phyloP scores from a whole-genome alignment of 37 sponge, comb jelly and placozoan genomes.

The Dysidea cf. avara region DNA sequence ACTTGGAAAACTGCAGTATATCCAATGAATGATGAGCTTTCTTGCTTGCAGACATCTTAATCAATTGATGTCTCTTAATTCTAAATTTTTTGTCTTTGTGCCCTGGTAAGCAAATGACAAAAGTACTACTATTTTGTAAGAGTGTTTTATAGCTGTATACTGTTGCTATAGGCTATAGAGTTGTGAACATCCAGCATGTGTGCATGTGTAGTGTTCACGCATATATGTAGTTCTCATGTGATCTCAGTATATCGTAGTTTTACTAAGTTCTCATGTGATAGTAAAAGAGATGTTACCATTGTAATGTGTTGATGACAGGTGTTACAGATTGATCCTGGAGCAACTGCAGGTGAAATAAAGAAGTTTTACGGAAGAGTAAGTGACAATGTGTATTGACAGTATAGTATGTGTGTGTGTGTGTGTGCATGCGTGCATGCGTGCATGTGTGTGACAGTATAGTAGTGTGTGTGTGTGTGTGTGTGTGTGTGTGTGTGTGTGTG shows the following conservation, averaged over 20 bases:
- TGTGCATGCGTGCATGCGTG: neutral
- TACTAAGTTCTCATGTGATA: neutral
- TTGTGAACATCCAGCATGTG: too few relatives aligned
- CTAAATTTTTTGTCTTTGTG: too few relatives aligned
- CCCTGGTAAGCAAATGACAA: too few relatives aligned
- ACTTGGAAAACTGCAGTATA: too few relatives aligned
- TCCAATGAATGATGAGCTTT: too few relatives aligned
- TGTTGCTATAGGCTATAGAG: too few relatives aligned
- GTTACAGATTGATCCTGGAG: slow-evolving; percentile 76
- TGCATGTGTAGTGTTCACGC: neutral
- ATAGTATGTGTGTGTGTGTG: slow-evolving; percentile 27
- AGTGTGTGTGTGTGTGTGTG: neutral
- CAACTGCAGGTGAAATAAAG: slow-evolving; percentile 64
- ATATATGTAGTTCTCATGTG: neutral
- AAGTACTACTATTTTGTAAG: too few relatives aligned
- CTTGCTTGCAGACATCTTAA: too few relatives aligned
- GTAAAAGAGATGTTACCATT: neutral
- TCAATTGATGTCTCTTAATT: too few relatives aligned
- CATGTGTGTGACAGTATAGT: neutral
- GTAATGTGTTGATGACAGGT: slow-evolving; percentile 63
- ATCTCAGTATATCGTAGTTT: too few relatives aligned
- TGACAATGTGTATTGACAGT: too few relatives aligned
- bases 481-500: slow-evolving; percentile 1
- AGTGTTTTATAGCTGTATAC: too few relatives aligned
- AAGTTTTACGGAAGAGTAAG: slow-evolving; percentile 85